Conservation (phyloP, 2,888 invertebrate genomes). For the Heliconius hortense region DNA sequence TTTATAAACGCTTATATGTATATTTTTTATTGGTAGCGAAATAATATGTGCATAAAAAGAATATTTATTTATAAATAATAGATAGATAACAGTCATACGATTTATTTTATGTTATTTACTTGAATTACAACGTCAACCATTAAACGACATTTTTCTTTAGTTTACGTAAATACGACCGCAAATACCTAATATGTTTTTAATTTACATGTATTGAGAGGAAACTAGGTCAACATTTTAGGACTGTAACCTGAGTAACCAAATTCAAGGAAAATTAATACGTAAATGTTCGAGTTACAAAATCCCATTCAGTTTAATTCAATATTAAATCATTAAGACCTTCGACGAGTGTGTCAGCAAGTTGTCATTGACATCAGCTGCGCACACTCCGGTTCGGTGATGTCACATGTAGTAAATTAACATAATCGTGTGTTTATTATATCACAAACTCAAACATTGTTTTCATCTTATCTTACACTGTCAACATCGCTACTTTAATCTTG, state of each 20-base stretch:
- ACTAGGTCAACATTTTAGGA: constrained; percentile 12
- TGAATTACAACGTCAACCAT: not conserved
- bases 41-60: not conserved
- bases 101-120: not conserved
- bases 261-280: constrained; percentile 34
- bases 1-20: not conserved
- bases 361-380: constrained; percentile 44
- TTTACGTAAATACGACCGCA: not conserved
- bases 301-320: constrained; percentile 45
- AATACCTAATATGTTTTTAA: not conserved
- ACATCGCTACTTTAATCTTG: constrained; percentile 18
- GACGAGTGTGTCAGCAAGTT: constrained; percentile 36
- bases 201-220: constrained; percentile 2
- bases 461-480: constrained; percentile 42
- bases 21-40: not conserved
- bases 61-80: not conserved
- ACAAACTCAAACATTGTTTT: constrained; percentile 43
- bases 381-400: constrained; percentile 58
- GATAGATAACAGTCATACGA: not conserved
- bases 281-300: constrained; percentile 34
- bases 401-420: constrained; percentile 69
- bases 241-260: constrained; percentile 19
- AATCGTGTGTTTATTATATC: constrained; percentile 53
- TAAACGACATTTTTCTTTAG: not conserved
- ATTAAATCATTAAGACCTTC: constrained; percentile 43